Evolutionary conservation across 2,797 vertebrate genomes (phyloP), one percentile per base, ranked within the genome.

Genomic region (Parauchenoglanis punctatus): DNA sequence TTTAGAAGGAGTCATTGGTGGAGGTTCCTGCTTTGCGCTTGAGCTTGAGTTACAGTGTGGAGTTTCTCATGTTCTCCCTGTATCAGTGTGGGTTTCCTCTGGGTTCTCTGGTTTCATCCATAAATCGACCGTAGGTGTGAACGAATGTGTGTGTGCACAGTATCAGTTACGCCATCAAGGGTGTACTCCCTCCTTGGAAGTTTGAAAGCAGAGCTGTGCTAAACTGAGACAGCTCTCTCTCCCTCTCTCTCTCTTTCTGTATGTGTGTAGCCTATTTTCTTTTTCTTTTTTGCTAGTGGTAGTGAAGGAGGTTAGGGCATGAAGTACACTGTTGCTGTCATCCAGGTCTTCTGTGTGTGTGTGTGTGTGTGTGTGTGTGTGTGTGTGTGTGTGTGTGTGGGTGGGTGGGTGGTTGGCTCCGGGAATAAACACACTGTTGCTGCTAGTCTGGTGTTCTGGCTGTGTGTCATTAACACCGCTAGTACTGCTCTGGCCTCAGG

Each of bases 341-440:
- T 25, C n/a, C n/a, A 54, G 49, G n/a, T 54, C 12, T 54, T 76
- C 25, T 76, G 73, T 77, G 73, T 76, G 25, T 13, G 46, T n/a
- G 72, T 2, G 67, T 31, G 56, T 76, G 40, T 44, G 13, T 81
- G n/a, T 81, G 63, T 56, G 58, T 54, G 11, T 70, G 67, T 44
- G 73, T 82, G 11, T 72, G 28, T 78, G 31, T 23, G 18, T 75
- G n/a, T 56, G 61, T 63, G 58, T 28, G 8, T 67, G 54, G 18
- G 68, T 81, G 44, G 4, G 44, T 75, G 40, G 11, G 44, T 52
- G 72, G 20, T 20, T 58, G 52, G 52, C 35, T 49, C 40, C 67
- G 35, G 78, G 81, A 67, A 65, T 52, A 63, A 83, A 49, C 44
- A 83, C 59, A 52, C 81, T 83, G 81, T 83, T 83, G 81, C 63